Base-by-base conservation (phyloP, 2,888 invertebrate species). In the Scrobipalpa atriplicella region DNA sequence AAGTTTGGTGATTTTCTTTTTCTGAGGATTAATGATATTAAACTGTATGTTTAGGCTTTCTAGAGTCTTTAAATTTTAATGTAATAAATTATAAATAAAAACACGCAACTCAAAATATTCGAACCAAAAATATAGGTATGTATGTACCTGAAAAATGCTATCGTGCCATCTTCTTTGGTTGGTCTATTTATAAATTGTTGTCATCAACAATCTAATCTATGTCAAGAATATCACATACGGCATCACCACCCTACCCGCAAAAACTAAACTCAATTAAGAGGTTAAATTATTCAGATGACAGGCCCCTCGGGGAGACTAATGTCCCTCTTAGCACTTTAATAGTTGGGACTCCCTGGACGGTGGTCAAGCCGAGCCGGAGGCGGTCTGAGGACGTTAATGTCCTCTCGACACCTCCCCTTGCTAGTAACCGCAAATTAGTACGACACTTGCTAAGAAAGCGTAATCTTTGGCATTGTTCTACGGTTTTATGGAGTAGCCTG, bases 251-350 rank as follows among this genome's bases (percentile, higher is more conserved):
- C 58, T 58, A 19, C 74, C 70, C 73, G 75, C 82, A 80, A 81
- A 83, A 81, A 81, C 81, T 74, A 76, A 76, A 80, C 78, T 78
- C 87, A 89, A 91, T 92, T 90, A 90, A 85, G 83, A 84, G 85
- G 86, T 86, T 85, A 90, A 90, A 86, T 90, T 90, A 91, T 90
- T 86, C 90, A 86, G 85, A 86, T 82, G 87, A 88, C 86, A 85
- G 80, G 75, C 68, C 90, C 88, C 89, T 76, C 85, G 83, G 88
- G 86, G 85, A 75, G 78, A 81, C 81, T 91, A 90, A 92, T 90
- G 86, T 80, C 90, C 84, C 91, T 90, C 90, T 92, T 92, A 92
- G 90, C 91, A 89, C 91, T 91, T 91, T 89, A 90, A 92, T 92
- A 90, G 92, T 87, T 29, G 81, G 78, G 78, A 78, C 52, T 84